Percentiles rank a stretch among this genome's conserved stretches.
These are phyloP conservation scores for Balaeniceps rex DNA, from an alignment of 2,113 vertebrate genomes.

Conservation along the genomic window DNA sequence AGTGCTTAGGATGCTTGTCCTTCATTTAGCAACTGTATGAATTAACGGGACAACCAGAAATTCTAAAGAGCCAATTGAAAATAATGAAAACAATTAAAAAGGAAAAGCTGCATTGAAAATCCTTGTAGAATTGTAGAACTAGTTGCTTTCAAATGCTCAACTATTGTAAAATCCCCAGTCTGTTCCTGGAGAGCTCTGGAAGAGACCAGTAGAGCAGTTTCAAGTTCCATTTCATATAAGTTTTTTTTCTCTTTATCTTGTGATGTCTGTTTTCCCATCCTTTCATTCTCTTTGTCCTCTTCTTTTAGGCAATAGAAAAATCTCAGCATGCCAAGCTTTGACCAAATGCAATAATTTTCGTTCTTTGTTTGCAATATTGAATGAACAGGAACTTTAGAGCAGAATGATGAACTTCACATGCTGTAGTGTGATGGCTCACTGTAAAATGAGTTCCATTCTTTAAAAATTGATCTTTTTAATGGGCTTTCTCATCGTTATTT, in stretches of 20 bases:
- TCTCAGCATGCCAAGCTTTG: not conserved
- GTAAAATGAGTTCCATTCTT: not conserved
- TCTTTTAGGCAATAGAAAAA: not conserved
- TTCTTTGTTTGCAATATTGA: not conserved
- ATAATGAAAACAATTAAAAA: not conserved
- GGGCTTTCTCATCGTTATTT: constrained; percentile 48
- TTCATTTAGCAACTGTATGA: not conserved
- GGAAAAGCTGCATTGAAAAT: not conserved
- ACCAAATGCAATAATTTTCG: not conserved
- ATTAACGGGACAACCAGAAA: not conserved
- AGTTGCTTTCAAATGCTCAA: not conserved
- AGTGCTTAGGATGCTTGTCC: accelerated
- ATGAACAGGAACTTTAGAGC: not conserved
- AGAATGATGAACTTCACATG: not conserved
- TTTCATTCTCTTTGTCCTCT: not conserved
- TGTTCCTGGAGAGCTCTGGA: not conserved
- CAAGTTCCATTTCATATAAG: not conserved
- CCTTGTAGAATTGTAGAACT: not conserved
- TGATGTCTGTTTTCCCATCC: not conserved
- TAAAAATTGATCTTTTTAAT: constrained; percentile 27
- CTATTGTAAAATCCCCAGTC: not conserved
- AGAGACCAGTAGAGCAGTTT: not conserved
- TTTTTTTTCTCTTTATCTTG: not conserved
- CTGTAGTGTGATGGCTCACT: not conserved
- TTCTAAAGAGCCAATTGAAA: not conserved